phyloP scores from a whole-genome alignment of 2,113 vertebrate genomes.

The Lagopus muta region DNA sequence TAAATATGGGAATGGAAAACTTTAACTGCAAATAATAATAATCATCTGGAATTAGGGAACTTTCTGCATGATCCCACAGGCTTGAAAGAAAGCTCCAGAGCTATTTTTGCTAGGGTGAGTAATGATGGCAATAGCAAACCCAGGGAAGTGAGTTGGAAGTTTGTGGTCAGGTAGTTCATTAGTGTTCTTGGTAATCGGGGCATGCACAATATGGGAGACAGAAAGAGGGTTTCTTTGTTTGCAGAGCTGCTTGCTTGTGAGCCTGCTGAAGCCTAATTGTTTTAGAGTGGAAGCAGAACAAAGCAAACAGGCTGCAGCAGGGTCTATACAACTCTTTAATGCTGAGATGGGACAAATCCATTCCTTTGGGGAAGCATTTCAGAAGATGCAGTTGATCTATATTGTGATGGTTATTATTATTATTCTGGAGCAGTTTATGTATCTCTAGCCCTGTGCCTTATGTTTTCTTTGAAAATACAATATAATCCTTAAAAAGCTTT shows the following conservation, averaged over 20 bases:
- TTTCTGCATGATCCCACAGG: not conserved
- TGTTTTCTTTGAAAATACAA: not conserved
- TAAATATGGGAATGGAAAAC: not conserved
- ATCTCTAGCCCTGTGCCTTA: not conserved
- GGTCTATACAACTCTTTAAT: not conserved
- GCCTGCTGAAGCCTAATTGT: not conserved
- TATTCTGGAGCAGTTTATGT: fast-evolving
- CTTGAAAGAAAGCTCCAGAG: not conserved
- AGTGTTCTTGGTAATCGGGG: not conserved
- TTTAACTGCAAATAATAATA: not conserved
- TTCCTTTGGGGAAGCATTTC: not conserved
- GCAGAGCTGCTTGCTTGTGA: fast-evolving
- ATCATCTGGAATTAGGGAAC: not conserved
- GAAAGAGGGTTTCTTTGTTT: not conserved
- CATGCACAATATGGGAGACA: not conserved
- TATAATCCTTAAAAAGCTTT: not conserved
- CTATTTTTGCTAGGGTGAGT: not conserved
- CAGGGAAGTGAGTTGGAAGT: fast-evolving
- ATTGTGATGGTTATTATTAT: not conserved
- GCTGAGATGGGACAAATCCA: not conserved
- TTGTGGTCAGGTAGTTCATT: not conserved
- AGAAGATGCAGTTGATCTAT: not conserved
- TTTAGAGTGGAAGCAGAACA: not conserved
- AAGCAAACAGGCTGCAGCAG: not conserved
- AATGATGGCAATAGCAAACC: not conserved